phyloP scores from a whole-genome alignment of 1,140 invertebrate genomes.

The Aradophagus sp. region DNA sequence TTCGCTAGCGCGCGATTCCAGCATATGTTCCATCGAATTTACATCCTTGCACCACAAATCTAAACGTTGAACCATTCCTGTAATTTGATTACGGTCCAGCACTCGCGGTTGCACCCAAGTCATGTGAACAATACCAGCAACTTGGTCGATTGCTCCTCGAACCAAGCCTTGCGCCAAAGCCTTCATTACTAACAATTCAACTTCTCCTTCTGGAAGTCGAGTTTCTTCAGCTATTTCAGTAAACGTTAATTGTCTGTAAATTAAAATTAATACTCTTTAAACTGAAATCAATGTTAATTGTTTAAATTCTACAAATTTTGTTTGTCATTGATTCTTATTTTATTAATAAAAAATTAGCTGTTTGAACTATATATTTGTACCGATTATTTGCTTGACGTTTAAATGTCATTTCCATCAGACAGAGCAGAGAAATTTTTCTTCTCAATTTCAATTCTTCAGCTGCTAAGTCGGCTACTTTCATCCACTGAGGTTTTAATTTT shows the following conservation, averaged over 20 bases:
- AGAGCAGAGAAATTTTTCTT: constrained; percentile 95
- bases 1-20: constrained; percentile 88
- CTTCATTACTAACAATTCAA: constrained; percentile 98
- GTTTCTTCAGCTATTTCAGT: constrained; percentile 92
- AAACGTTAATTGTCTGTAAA: constrained; percentile 88
- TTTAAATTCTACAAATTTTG: no score
- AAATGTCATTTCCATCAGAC: constrained; percentile 96
- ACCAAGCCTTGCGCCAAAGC: constrained; percentile 96
- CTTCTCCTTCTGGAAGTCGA: constrained; percentile 86
- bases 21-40: constrained; percentile 84
- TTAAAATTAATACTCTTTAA: constrained; percentile 19
- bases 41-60: constrained; percentile 90
- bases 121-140: constrained; percentile 84
- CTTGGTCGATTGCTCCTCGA: constrained; percentile 96
- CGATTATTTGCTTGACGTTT: constrained; percentile 82
- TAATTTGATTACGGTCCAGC: constrained; percentile 84
- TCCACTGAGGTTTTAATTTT: constrained; percentile 86
- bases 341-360: no score
- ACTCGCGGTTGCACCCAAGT: constrained; percentile 93
- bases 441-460: constrained; percentile 88
- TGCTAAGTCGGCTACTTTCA: constrained; percentile 89
- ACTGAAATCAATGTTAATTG: no score
- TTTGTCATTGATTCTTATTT: no score
- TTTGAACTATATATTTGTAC: no score
- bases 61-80: constrained; percentile 85